Conservation (phyloP, 2,113 vertebrate species). For the Petroica traversi region DNA sequence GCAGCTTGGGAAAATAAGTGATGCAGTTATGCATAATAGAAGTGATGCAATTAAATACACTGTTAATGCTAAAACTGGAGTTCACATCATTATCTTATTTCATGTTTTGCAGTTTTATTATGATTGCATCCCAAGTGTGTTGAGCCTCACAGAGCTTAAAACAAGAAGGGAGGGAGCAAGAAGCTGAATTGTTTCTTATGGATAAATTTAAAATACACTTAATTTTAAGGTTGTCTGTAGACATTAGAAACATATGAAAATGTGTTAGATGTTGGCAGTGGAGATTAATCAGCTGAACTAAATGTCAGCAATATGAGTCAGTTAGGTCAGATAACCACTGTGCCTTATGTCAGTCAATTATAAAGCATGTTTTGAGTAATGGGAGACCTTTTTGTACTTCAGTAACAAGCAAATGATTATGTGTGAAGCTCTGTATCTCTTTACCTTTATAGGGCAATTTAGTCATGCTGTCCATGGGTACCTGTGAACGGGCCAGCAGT, state of each 20-base stretch:
- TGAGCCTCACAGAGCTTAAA: neutral
- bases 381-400: neutral
- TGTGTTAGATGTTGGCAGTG: neutral
- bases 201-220: neutral
- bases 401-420: neutral
- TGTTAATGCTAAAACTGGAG: neutral
- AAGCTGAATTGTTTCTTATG: neutral
- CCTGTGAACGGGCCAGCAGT: neutral
- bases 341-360: neutral
- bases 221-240: neutral
- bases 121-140: neutral
- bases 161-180: neutral
- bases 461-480: neutral
- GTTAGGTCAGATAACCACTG: constrained; percentile 4
- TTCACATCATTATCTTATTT: neutral
- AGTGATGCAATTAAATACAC: neutral
- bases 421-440: neutral
- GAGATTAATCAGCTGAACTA: constrained; percentile 12
- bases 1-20: neutral
- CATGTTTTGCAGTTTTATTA: neutral
- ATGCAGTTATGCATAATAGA: neutral
- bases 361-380: neutral
- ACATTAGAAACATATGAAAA: neutral
- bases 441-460: neutral
- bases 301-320: neutral